Percentiles rank a stretch among this genome's conserved stretches.
These are phyloP conservation scores for Neotragus moschatus DNA, from an alignment of 2,113 vertebrate genomes.

Conservation along the genomic window DNA sequence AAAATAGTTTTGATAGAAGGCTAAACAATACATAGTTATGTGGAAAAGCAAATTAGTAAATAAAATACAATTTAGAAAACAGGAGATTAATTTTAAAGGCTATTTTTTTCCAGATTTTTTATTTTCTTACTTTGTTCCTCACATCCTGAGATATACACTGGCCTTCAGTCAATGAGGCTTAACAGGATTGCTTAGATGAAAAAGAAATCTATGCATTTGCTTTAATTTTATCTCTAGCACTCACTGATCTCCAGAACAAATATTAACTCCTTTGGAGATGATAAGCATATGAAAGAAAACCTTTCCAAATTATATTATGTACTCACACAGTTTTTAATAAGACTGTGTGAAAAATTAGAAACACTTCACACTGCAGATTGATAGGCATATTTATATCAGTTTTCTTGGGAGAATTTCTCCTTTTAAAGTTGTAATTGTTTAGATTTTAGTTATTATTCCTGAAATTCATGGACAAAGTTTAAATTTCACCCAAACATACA, in stretches of 20 bases:
- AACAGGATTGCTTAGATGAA: constrained; percentile 77
- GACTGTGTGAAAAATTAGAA: constrained; percentile 64
- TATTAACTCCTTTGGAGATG: constrained; percentile 77
- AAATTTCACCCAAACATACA: background rate
- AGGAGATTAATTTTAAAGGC: background rate
- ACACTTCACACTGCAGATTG: constrained; percentile 27
- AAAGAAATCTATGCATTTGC: constrained; percentile 61
- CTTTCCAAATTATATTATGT: constrained; percentile 80
- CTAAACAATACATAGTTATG: background rate
- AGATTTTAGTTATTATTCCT: background rate
- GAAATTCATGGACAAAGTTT: background rate
- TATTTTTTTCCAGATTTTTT: background rate
- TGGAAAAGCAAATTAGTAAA: background rate
- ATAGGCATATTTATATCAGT: constrained; percentile 17
- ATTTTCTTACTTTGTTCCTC: constrained; percentile 40
- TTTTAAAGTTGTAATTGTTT: constrained; percentile 1
- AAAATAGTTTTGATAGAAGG: background rate
- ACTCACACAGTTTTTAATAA: constrained; percentile 74
- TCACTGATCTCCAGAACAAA: constrained; percentile 80
- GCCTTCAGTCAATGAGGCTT: constrained; percentile 75
- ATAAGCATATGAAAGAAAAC: constrained; percentile 77
- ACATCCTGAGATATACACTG: constrained; percentile 8
- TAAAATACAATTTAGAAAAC: background rate
- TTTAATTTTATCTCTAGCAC: constrained; percentile 80
- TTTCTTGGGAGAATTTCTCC: background rate